A percentile compares a stretch with the other conserved stretches of the same genome.
phyloP scores from a whole-genome alignment of 2,113 vertebrate species.

The Phycodurus eques region DNA sequence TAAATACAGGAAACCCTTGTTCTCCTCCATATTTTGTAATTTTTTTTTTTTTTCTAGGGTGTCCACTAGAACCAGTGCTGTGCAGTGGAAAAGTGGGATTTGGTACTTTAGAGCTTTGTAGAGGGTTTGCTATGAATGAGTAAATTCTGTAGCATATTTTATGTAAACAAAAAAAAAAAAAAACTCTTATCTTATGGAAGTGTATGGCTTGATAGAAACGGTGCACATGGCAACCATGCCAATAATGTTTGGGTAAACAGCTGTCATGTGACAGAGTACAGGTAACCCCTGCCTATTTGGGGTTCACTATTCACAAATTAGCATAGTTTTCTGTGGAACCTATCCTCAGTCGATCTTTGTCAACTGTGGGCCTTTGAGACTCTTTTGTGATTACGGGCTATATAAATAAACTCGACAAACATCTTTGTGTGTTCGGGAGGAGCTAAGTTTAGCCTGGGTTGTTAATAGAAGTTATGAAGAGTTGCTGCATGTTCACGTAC shows the following conservation, averaged over 20 bases:
- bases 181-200: neutral
- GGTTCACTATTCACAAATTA: too few species aligned
- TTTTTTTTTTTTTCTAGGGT: neutral
- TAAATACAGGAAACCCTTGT: neutral
- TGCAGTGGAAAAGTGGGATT: neutral
- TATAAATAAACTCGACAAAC: too few species aligned
- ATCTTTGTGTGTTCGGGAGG: too few species aligned
- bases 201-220: neutral
- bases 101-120: neutral
- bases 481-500: too few species aligned
- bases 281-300: too few species aligned
- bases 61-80: neutral
- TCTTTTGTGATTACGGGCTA: too few species aligned
- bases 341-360: too few species aligned
- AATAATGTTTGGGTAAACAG: neutral
- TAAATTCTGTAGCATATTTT: too few species aligned
- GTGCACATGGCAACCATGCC: neutral
- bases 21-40: neutral
- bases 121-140: neutral
- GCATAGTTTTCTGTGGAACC: too few species aligned
- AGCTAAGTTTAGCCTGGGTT: too few species aligned
- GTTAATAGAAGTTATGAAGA: too few species aligned
- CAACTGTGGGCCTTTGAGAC: too few species aligned
- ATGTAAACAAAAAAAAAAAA: neutral
- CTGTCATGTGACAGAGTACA: neutral